A percentile compares a stretch with the other conserved stretches of the same genome.
Conservation (phyloP, 2,797 vertebrate species). For the Poliocrania exsul region DNA sequence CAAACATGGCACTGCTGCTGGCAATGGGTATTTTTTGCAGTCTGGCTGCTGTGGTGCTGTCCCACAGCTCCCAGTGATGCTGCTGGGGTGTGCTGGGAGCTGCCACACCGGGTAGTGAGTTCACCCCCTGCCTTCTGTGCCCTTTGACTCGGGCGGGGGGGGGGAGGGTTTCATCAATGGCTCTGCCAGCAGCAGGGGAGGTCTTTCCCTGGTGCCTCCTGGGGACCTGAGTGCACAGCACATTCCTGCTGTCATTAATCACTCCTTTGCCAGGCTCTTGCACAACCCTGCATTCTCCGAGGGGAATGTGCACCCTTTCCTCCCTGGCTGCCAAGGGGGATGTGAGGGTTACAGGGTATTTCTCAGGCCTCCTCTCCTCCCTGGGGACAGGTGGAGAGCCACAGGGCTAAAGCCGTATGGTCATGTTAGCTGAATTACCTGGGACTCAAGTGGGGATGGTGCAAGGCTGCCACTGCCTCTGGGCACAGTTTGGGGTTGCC, state of each 20-base stretch:
- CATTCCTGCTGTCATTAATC: constrained; percentile 27
- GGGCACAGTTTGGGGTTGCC: not conserved
- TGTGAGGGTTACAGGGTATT: not conserved
- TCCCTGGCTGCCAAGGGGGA: accelerated
- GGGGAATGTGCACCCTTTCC: not conserved
- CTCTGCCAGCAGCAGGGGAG: not conserved
- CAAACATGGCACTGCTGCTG: not conserved
- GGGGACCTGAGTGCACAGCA: not conserved
- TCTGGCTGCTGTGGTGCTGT: not conserved
- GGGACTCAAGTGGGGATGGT: not conserved
- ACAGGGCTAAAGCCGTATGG: not conserved
- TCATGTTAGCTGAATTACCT: accelerated
- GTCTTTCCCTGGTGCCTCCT: not conserved
- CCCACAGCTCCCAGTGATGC: not conserved
- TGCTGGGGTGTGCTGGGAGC: not conserved
- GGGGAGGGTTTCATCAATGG: accelerated
- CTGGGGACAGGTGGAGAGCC: not conserved
- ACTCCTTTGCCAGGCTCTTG: not conserved
- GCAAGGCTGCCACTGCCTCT: not conserved
- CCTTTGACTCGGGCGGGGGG: accelerated
- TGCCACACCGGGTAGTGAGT: accelerated
- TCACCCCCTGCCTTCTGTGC: not conserved
- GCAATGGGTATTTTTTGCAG: accelerated
- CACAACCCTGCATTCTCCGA: not conserved
- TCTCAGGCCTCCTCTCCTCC: not conserved